phyloP scores from a whole-genome alignment of 1,140 invertebrate species.

The Carcinoscorpius rotundicauda region DNA sequence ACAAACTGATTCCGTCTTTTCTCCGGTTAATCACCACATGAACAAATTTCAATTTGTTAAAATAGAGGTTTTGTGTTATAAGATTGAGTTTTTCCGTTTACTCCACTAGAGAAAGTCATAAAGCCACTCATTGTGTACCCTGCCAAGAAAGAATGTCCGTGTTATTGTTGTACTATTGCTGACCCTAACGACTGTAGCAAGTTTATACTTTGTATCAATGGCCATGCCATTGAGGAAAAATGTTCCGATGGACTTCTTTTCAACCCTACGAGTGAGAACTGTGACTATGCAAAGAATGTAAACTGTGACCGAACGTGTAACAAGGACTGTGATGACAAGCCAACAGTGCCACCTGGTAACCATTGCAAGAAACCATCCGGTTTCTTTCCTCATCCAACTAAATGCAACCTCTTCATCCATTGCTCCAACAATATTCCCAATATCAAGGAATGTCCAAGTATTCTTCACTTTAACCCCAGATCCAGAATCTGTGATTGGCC shows the following conservation, averaged over 20 bases:
- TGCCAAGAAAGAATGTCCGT: constrained; percentile 1
- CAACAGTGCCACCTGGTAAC: no score
- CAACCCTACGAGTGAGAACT: constrained; percentile 6
- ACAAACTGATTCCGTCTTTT: no score
- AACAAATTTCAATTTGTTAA: no score
- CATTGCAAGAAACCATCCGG: neutral
- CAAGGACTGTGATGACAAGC: no score
- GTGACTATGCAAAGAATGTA: constrained; percentile 11
- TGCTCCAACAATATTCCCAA: constrained; percentile 22
- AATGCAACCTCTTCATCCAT: constrained; percentile 23
- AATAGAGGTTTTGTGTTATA: no score
- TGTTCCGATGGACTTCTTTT: constrained; percentile 12
- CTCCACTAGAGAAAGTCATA: no score
- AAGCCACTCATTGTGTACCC: neutral
- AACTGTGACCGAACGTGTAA: neutral
- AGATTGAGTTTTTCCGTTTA: no score
- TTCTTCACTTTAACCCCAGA: constrained; percentile 23
- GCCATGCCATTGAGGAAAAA: neutral
- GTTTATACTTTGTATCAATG: constrained; percentile 9
- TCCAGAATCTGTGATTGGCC: constrained; percentile 24
- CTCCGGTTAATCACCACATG: no score
- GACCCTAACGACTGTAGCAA: constrained; percentile 9
- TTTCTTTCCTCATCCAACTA: constrained; percentile 3
- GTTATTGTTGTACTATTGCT: constrained; percentile 7
- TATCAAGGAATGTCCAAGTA: constrained; percentile 21